A percentile compares a stretch with the other conserved stretches of the same genome.
phyloP scores from a whole-genome alignment of 2,113 vertebrate species.

The Tetraodon nigroviridis region DNA sequence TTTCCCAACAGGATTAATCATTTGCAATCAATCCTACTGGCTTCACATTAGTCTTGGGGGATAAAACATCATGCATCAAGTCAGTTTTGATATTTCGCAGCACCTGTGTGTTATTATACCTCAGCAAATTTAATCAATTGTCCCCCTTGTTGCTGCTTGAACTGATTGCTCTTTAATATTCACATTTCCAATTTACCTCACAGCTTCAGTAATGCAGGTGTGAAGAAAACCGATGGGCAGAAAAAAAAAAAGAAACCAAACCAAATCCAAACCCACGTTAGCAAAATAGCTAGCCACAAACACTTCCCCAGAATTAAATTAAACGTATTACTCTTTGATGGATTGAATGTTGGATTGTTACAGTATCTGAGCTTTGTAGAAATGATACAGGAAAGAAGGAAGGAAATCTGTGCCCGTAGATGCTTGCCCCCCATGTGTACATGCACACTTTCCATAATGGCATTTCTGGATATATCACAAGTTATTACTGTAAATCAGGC shows the following conservation, averaged over 20 bases:
- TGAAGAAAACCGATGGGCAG: slow-evolving; percentile 27
- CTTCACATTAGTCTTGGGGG: slow-evolving; percentile 18
- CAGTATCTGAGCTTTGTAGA: slow-evolving; percentile 33
- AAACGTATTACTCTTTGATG: slow-evolving; percentile 40
- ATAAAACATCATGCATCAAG: slow-evolving; percentile 44
- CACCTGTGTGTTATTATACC: slow-evolving; percentile 44
- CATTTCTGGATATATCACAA: slow-evolving; percentile 72
- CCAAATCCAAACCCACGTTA: slow-evolving; percentile 1
- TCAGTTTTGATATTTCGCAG: slow-evolving; percentile 43
- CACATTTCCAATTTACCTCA: slow-evolving; percentile 45
- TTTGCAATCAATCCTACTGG: slow-evolving; percentile 44
- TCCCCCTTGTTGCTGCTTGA: slow-evolving; percentile 31
- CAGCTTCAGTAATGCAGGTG: slow-evolving; percentile 32
- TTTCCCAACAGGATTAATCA: slow-evolving; percentile 21
- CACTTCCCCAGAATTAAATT: slow-evolving; percentile 37
- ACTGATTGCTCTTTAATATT: slow-evolving; percentile 54
- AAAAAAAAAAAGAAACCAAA: slow-evolving; percentile 7
- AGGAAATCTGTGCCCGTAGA: slow-evolving; percentile 28
- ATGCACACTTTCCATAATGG: slow-evolving; percentile 51
- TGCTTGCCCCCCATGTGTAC: slow-evolving; percentile 2
- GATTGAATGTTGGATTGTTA: slow-evolving; percentile 48
- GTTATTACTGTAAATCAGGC: slow-evolving; percentile 72
- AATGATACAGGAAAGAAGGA: slow-evolving; percentile 38
- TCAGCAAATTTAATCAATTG: slow-evolving; percentile 54
- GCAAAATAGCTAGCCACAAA: slow-evolving; percentile 14